Evolutionary conservation across 2,113 vertebrate species (phyloP), one percentile per base, ranked within the genome.

Genomic region (Mesocricetus auratus): DNA sequence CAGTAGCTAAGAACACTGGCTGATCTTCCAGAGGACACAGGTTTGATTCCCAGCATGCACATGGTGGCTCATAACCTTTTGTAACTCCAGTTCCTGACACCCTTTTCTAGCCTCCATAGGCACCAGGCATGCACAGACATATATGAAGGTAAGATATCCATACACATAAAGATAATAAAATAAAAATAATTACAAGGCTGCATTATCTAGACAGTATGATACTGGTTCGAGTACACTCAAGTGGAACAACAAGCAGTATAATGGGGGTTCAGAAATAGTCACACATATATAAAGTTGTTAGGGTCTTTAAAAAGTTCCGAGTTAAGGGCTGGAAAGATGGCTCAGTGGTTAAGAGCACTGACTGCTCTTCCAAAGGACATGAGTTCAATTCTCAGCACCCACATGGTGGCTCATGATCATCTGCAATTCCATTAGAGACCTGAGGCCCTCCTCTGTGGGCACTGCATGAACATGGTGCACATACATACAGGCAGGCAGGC

Each of bases 271-370:
- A 88, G 85, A 56, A 81, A 91, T 15, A 78, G 56, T 81, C 33
- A 50, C 3, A 56, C 1, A 42, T 5, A 24, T 56, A 58, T 29
- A 33, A 2, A 78, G 15, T 50, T 60, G 31, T 77, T 8, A 42
- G 24, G 66, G 88, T 95, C 83, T 88, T 81, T 68, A 62, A 15
- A 50, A 91, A 42, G 22, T 91, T 36, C 56, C n/a, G 92, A 78
- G n/a, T 96, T 42, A 93, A 42, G 56, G 50, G 50, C 50, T 53
- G 50, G 50, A 53, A 11, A 53, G 50, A 53, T 53, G 50, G 50
- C 50, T 53, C 50, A 53, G 50, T 53, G 7, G 50, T 53, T 53
- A 53, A 53, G 50, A 53, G 50, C 50, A 53, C 50, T 53, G 50
- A 53, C 50, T 53, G 50, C 50, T 53, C 50, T 53, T 53, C 50